These are phyloP conservation scores for Craniophora ligustri DNA, from an alignment of 2,888 invertebrate genomes.

Conservation along the genomic window DNA sequence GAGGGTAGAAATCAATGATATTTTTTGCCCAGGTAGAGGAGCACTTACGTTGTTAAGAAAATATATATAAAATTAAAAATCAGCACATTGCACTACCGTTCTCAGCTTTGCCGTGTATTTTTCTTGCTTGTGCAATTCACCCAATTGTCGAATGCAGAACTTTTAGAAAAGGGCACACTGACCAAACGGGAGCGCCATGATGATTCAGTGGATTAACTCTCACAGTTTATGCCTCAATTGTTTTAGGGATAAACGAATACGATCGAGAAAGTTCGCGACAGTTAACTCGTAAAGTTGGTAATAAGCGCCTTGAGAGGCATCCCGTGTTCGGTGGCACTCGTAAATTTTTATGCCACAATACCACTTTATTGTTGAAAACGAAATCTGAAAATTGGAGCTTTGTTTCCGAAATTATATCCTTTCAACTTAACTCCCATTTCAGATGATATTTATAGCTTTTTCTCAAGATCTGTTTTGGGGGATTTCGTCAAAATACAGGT, in stretches of 20 bases:
- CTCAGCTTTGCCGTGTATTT: too few species aligned
- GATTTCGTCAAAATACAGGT: background rate
- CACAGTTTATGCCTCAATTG: constrained; percentile 45
- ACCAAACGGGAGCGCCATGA: constrained; percentile 1
- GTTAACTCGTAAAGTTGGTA: constrained; percentile 39
- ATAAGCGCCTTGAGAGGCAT: constrained; percentile 30
- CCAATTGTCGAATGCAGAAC: background rate
- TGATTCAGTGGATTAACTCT: constrained; percentile 37
- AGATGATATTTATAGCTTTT: background rate
- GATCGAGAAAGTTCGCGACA: constrained; percentile 35
- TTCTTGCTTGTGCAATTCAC: too few species aligned
- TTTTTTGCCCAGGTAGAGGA: too few species aligned
- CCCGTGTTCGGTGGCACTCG: constrained; percentile 26
- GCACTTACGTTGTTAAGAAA: too few species aligned
- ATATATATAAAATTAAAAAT: too few species aligned
- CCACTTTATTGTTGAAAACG: constrained; percentile 21
- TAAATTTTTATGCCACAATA: constrained; percentile 45
- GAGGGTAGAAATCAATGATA: too few species aligned
- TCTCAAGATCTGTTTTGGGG: background rate
- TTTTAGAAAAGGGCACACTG: constrained; percentile 16
- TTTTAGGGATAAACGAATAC: constrained; percentile 40
- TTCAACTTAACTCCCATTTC: constrained; percentile 3
- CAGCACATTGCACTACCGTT: too few species aligned
- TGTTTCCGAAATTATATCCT: constrained; percentile 9
- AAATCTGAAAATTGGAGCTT: constrained; percentile 30